A percentile compares a stretch with the other conserved stretches of the same genome.
Evolutionary conservation across 2,888 invertebrate genomes (phyloP).

Genomic region (Lycaena phlaeas): DNA sequence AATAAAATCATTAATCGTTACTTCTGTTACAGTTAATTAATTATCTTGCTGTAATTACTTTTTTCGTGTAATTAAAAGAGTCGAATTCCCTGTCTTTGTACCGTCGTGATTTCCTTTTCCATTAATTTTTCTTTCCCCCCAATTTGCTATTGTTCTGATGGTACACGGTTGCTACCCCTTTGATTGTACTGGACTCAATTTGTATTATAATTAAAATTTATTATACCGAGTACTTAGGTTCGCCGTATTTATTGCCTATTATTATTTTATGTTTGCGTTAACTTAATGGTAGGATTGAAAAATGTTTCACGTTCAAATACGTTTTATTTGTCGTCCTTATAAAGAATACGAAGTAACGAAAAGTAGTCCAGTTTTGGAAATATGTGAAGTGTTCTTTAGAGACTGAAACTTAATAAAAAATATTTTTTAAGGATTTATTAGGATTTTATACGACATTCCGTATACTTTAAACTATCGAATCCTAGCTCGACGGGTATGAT

Average conservation of each 20-base stretch:
- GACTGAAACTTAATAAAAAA: too few species aligned
- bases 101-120: slow-evolving; percentile 71
- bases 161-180: slow-evolving; percentile 68
- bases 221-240: slow-evolving; percentile 32
- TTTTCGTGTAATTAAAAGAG: slow-evolving; percentile 74
- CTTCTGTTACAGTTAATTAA: slow-evolving; percentile 74
- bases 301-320: too few species aligned
- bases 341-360: too few species aligned
- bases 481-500: too few species aligned
- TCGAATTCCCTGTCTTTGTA: slow-evolving; percentile 72
- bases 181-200: slow-evolving; percentile 67
- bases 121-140: slow-evolving; percentile 76
- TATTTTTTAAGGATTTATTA: too few species aligned
- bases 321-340: too few species aligned
- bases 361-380: too few species aligned
- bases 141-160: slow-evolving; percentile 65
- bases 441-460: too few species aligned
- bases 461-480: too few species aligned
- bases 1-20: slow-evolving; percentile 74
- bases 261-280: not conserved
- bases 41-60: slow-evolving; percentile 73
- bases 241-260: not conserved
- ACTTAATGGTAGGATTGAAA: too few species aligned
- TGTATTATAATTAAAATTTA: slow-evolving; percentile 69
- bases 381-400: too few species aligned